Evolutionary conservation across 2,113 vertebrate species (phyloP).

Genomic region (Blennius ocellaris): DNA sequence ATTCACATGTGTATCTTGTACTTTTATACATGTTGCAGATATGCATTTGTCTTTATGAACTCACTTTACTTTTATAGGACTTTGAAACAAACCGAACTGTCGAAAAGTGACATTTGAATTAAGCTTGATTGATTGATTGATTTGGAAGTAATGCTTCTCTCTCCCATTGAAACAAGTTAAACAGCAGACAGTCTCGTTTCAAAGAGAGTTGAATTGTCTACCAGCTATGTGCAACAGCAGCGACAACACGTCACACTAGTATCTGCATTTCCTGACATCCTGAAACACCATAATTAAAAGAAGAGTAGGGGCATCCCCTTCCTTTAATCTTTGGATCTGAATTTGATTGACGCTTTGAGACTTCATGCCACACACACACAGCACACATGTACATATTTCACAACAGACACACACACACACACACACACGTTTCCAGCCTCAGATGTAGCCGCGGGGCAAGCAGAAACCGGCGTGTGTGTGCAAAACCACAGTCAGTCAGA

Average conservation of each 20-base stretch:
- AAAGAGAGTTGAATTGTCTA: conserved; percentile 9
- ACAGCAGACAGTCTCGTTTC: neutral
- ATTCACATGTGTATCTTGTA: too few species aligned
- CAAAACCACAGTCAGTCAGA: conserved; percentile 53
- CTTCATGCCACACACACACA: conserved; percentile 57
- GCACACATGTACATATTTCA: neutral
- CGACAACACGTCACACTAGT: conserved; percentile 52
- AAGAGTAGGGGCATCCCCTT: conserved; percentile 61
- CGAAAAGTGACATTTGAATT: too few species aligned
- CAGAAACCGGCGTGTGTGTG: conserved; percentile 66
- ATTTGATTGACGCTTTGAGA: conserved; percentile 70
- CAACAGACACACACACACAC: conserved; percentile 5
- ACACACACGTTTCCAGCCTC: conserved; percentile 34
- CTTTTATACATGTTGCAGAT: too few species aligned
- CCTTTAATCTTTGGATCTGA: conserved; percentile 69
- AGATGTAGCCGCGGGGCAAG: conserved; percentile 59
- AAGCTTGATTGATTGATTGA: too few species aligned
- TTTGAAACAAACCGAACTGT: too few species aligned
- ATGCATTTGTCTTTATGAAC: too few species aligned
- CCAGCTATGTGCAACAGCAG: conserved; percentile 37
- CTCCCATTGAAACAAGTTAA: neutral
- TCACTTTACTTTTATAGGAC: too few species aligned
- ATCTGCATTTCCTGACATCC: conserved; percentile 56
- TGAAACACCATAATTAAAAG: conserved; percentile 67
- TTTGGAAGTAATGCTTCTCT: neutral